Evolutionary conservation across 1,140 invertebrate genomes (phyloP).

Genomic region (Oedothorax gibbosus): DNA sequence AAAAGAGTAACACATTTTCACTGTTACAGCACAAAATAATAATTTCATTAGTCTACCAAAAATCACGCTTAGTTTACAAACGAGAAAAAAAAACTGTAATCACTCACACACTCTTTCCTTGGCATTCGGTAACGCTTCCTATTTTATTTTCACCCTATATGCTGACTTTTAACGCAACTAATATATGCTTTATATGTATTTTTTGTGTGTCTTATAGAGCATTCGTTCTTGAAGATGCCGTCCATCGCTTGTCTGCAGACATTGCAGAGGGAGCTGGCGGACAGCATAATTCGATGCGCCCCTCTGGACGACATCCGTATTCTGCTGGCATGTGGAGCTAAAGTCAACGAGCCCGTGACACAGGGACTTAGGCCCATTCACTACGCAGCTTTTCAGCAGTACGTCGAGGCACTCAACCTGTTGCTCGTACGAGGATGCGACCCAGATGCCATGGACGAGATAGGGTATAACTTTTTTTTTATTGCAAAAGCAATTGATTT

Average conservation of each 20-base stretch:
- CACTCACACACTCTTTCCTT: neutral
- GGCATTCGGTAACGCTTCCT: no score
- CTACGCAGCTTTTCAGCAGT: slow-evolving; percentile 89
- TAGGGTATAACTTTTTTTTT: slow-evolving; percentile 71
- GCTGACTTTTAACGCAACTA: no score
- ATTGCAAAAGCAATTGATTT: no score
- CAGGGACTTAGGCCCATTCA: slow-evolving; percentile 86
- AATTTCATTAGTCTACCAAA: no score
- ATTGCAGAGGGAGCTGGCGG: slow-evolving; percentile 86
- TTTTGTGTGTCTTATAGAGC: no score
- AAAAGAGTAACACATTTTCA: no score
- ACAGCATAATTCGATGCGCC: slow-evolving; percentile 88
- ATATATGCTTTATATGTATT: no score
- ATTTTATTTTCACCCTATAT: no score
- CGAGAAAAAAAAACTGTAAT: neutral
- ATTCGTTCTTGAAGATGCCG: slow-evolving; percentile 48
- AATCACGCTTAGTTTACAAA: no score
- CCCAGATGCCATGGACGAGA: slow-evolving; percentile 86
- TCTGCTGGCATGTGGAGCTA: slow-evolving; percentile 85
- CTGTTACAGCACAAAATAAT: no score
- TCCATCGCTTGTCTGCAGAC: slow-evolving; percentile 61
- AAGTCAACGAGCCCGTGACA: slow-evolving; percentile 74
- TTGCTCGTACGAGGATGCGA: slow-evolving; percentile 81
- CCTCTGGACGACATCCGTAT: slow-evolving; percentile 88
- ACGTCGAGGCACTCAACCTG: slow-evolving; percentile 82